These are phyloP conservation scores for Biston betularia DNA, from an alignment of 2,888 invertebrate genomes.

Conservation along the genomic window DNA sequence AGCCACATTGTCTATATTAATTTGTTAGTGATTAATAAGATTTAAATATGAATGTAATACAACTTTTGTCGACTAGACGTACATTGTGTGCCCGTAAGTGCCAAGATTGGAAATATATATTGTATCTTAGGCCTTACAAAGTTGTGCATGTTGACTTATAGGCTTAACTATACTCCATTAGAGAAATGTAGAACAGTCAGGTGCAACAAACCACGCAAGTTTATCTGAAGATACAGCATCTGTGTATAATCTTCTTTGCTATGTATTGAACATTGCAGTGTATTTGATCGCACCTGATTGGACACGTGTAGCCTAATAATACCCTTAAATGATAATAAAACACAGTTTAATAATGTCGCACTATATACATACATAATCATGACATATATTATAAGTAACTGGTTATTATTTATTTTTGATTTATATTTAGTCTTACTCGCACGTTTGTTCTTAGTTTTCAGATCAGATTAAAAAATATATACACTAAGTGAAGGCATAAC, in stretches of 20 bases:
- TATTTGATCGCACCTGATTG: slow-evolving; percentile 4
- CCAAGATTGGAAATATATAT: slow-evolving; percentile 61
- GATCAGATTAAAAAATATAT: slow-evolving; percentile 50
- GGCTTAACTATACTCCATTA: slow-evolving; percentile 22
- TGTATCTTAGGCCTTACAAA: slow-evolving; percentile 69
- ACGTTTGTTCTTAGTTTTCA: slow-evolving; percentile 54
- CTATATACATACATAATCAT: slow-evolving; percentile 4
- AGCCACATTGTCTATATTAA: not conserved
- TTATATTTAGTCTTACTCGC: slow-evolving; percentile 34
- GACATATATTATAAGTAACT: slow-evolving; percentile 2
- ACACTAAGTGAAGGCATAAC: slow-evolving; percentile 63
- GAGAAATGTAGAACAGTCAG: slow-evolving; percentile 4
- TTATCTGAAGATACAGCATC: not conserved
- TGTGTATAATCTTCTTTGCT: not conserved
- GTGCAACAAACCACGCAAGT: not conserved
- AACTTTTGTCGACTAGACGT: slow-evolving; percentile 24
- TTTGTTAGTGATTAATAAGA: not conserved
- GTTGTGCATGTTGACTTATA: slow-evolving; percentile 33
- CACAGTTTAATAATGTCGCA: not conserved
- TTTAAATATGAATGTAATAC: not conserved
- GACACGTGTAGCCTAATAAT: slow-evolving; percentile 5
- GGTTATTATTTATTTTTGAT: slow-evolving; percentile 12
- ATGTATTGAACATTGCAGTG: not conserved
- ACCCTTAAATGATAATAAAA: slow-evolving; percentile 8
- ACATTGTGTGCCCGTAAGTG: slow-evolving; percentile 50